phyloP scores from a whole-genome alignment of 2,797 vertebrate genomes.

The Amblyraja radiata region DNA sequence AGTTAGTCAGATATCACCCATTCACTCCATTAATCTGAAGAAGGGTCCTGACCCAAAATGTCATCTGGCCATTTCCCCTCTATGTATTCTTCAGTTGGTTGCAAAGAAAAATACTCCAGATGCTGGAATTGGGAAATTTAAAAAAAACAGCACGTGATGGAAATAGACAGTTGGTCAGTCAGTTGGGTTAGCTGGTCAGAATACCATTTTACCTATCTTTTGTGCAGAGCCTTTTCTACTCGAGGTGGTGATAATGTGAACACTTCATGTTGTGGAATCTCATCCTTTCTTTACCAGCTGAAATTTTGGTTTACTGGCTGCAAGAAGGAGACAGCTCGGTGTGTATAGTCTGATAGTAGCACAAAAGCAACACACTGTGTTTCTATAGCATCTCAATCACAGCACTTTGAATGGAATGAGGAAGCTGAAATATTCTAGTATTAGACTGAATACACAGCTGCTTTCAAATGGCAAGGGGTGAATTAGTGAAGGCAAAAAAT shows the following conservation, averaged over 20 bases:
- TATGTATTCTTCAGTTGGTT: neutral
- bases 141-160: too few species aligned
- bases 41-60: too few species aligned
- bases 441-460: neutral
- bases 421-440: neutral
- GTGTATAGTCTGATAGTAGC: neutral
- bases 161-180: too few species aligned
- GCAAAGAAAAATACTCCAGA: too few species aligned
- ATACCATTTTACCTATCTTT: neutral
- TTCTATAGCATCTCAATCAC: neutral
- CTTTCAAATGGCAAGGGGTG: neutral
- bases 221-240: neutral
- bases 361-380: neutral
- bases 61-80: too few species aligned
- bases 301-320: neutral
- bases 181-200: neutral
- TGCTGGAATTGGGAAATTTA: too few species aligned
- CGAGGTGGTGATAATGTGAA: neutral
- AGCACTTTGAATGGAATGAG: neutral
- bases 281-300: neutral
- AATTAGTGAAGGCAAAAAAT: neutral
- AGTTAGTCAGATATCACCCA: too few species aligned
- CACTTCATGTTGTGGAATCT: neutral
- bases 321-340: neutral
- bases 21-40: too few species aligned